Percentiles rank a stretch among this genome's conserved stretches.
phyloP scores from a whole-genome alignment of 1,140 invertebrate genomes.

The Trichogramma pretiosum region DNA sequence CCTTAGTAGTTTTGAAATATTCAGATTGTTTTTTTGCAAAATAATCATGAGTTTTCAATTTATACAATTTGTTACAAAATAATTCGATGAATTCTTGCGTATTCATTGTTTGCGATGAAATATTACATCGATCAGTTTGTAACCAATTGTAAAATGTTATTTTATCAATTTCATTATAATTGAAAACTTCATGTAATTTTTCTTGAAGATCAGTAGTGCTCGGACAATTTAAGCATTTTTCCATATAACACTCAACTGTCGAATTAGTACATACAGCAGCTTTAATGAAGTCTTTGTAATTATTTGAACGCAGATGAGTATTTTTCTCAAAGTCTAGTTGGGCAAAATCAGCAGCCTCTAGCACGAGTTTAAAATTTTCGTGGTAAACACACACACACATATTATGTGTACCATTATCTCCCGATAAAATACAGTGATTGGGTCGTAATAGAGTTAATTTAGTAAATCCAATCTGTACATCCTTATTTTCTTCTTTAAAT shows the following conservation, averaged over 20 bases:
- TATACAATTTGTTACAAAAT: constrained; percentile 8
- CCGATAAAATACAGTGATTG: too few relatives aligned
- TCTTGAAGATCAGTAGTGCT: constrained; percentile 1
- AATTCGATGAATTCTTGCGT: constrained; percentile 13
- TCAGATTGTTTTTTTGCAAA: constrained; percentile 21
- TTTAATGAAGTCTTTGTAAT: too few relatives aligned
- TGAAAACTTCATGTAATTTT: not conserved
- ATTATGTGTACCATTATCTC: constrained; percentile 2
- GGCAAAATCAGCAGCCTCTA: too few relatives aligned
- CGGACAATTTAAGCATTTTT: constrained; percentile 11
- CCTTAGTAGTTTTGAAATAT: constrained; percentile 15
- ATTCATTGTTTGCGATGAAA: not conserved
- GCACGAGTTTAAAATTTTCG: too few relatives aligned
- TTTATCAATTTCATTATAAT: constrained; percentile 7
- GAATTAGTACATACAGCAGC: too few relatives aligned
- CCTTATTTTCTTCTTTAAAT: constrained; percentile 5
- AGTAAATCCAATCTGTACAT: constrained; percentile 6
- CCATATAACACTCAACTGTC: constrained; percentile 8
- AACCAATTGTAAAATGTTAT: constrained; percentile 11
- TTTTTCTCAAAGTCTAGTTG: too few relatives aligned
- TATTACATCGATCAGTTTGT: constrained; percentile 5
- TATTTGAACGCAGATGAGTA: too few relatives aligned
- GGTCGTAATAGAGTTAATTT: too few relatives aligned
- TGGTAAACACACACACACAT: constrained; percentile 3
- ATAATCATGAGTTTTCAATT: constrained; percentile 16